These are phyloP conservation scores for Spongia lamella DNA, from an alignment of 37 sponge, comb jelly and placozoan genomes.

Conservation along the genomic window DNA sequence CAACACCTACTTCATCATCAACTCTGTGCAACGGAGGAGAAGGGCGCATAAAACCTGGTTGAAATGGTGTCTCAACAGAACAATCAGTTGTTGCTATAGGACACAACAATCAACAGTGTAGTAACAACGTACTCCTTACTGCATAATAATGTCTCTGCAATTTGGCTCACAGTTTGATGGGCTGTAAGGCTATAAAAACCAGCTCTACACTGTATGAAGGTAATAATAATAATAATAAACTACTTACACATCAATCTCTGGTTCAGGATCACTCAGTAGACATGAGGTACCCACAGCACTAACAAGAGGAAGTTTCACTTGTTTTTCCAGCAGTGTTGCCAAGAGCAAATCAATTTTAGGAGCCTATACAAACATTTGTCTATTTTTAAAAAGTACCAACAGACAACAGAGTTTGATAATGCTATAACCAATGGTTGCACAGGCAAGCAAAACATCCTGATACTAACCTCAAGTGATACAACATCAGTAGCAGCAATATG, in stretches of 20 bases:
- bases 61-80: constrained; percentile 64
- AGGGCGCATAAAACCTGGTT: constrained; percentile 81
- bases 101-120: neutral
- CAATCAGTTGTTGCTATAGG: constrained; percentile 37
- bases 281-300: constrained; percentile 39
- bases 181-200: constrained; percentile 27
- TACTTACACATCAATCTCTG: neutral
- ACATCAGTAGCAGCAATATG: constrained; percentile 49
- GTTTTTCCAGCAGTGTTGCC: constrained; percentile 17
- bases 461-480: constrained; percentile 12
- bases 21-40: constrained; percentile 82
- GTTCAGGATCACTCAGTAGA: constrained; percentile 61
- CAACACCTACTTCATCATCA: constrained; percentile 59
- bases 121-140: constrained; percentile 23
- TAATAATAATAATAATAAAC: neutral
- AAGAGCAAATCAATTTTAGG: constrained; percentile 24
- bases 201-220: neutral
- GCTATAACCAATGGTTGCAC: neutral
- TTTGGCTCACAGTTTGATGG: constrained; percentile 22
- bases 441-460: neutral
- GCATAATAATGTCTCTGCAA: constrained; percentile 52
- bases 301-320: constrained; percentile 15
- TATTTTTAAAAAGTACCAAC: no score
- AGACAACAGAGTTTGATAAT: neutral
- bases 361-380: neutral